A percentile compares a stretch with the other conserved stretches of the same genome.
phyloP scores from a whole-genome alignment of 2,888 invertebrate genomes.

The Strigamia crassipes region DNA sequence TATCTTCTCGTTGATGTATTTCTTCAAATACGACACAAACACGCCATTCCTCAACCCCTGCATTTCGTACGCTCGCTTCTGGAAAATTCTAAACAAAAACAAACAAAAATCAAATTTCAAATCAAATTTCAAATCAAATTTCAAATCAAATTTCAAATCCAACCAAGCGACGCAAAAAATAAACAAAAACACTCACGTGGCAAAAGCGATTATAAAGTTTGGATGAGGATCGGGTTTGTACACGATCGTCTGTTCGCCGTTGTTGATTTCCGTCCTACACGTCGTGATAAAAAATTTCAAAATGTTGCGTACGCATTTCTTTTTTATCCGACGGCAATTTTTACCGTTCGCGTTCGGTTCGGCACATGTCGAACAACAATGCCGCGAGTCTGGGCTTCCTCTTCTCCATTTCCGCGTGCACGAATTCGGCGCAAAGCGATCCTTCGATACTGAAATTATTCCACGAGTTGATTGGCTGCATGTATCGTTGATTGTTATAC shows the following conservation, averaged over 20 bases:
- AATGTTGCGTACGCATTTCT: too few relatives aligned
- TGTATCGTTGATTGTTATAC: neutral
- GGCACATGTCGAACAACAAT: neutral
- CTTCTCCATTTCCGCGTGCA: neutral
- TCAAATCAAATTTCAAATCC: too few relatives aligned
- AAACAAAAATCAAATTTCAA: neutral
- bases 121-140: neutral
- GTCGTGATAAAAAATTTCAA: too few relatives aligned
- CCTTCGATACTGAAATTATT: neutral
- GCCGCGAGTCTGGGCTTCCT: neutral
- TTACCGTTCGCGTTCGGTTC: neutral
- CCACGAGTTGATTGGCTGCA: neutral
- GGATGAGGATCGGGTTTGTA: neutral
- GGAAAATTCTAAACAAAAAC: neutral
- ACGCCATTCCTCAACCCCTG: neutral
- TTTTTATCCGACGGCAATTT: neutral
- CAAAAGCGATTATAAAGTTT: conserved; percentile 15
- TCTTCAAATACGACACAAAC: neutral
- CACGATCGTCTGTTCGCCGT: neutral
- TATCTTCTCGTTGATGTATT: neutral
- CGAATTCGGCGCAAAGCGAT: conserved; percentile 3
- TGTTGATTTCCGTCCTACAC: neutral
- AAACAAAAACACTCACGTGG: neutral
- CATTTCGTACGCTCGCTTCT: neutral
- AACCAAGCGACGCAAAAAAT: neutral